Percentiles rank a stretch among this genome's conserved stretches.
Evolutionary conservation across 2,888 invertebrate species (phyloP).

Genomic region (Coelopa pilipes): DNA sequence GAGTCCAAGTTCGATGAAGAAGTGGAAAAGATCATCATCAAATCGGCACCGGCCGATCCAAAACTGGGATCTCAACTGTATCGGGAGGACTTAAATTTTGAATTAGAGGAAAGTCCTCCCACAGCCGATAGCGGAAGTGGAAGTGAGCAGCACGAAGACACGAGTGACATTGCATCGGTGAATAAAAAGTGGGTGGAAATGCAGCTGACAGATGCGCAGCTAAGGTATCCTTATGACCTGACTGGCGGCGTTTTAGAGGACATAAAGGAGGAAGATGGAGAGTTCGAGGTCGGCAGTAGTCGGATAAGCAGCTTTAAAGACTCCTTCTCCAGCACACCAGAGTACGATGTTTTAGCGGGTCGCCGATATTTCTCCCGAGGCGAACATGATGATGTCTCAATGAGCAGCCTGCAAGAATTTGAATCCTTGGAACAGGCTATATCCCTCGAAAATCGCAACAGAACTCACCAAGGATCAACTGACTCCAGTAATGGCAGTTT

Average conservation of each 20-base stretch:
- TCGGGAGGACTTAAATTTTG: slow-evolving; percentile 74
- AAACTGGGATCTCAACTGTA: slow-evolving; percentile 71
- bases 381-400: slow-evolving; percentile 91
- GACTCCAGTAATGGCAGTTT: slow-evolving; percentile 88
- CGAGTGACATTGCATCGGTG: slow-evolving; percentile 77
- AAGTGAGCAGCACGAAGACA: slow-evolving; percentile 64
- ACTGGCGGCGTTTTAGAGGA: slow-evolving; percentile 88
- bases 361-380: slow-evolving; percentile 78
- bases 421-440: slow-evolving; percentile 90
- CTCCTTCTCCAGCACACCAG: slow-evolving; percentile 91
- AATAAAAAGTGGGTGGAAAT: slow-evolving; percentile 91
- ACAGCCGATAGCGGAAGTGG: slow-evolving; percentile 58
- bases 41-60: slow-evolving; percentile 75
- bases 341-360: slow-evolving; percentile 87
- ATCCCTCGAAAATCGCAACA: slow-evolving; percentile 80
- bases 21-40: slow-evolving; percentile 77
- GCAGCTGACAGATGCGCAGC: slow-evolving; percentile 76
- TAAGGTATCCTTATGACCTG: slow-evolving; percentile 80
- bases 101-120: slow-evolving; percentile 77
- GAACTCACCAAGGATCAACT: slow-evolving; percentile 77
- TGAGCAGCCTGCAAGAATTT: slow-evolving; percentile 94
- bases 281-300: slow-evolving; percentile 84
- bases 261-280: slow-evolving; percentile 92
- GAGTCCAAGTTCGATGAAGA: slow-evolving; percentile 76
- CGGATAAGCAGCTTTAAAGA: slow-evolving; percentile 82